phyloP scores from a whole-genome alignment of 2,797 vertebrate genomes.

The Sebastes trivittatus region DNA sequence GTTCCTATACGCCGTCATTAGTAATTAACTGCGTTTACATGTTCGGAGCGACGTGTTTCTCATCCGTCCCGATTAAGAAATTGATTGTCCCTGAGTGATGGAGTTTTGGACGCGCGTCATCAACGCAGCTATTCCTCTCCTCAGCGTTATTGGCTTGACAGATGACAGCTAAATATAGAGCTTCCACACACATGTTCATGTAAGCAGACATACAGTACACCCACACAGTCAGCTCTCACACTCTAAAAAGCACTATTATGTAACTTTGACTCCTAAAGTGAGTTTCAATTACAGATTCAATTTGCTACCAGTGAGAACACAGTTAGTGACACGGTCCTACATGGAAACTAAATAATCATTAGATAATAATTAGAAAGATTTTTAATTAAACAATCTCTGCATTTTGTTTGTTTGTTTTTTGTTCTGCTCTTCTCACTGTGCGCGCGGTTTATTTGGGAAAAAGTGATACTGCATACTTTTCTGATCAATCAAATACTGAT shows the following conservation, averaged over 20 bases:
- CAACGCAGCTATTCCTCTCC: neutral
- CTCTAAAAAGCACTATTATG: neutral
- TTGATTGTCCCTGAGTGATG: constrained; percentile 27
- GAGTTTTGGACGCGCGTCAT: neutral
- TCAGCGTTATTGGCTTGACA: neutral
- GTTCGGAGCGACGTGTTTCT: neutral
- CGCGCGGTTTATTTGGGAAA: too few species aligned
- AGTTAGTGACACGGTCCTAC: neutral
- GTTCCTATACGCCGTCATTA: neutral
- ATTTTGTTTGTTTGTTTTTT: neutral
- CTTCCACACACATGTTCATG: neutral
- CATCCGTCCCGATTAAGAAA: constrained; percentile 19
- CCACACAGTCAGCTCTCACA: neutral
- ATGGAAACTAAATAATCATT: neutral
- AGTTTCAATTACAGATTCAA: neutral
- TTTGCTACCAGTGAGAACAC: neutral
- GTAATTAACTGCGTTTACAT: neutral
- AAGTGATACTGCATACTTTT: too few species aligned
- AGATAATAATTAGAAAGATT: neutral
- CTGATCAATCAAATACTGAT: too few species aligned
- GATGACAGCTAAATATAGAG: constrained; percentile 6
- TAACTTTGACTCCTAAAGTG: neutral
- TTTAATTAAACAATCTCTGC: neutral
- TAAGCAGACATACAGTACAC: neutral
- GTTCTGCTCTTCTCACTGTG: neutral